Evolutionary conservation across 2,888 invertebrate genomes (phyloP).

Genomic region (Pristionchus arcanus): DNA sequence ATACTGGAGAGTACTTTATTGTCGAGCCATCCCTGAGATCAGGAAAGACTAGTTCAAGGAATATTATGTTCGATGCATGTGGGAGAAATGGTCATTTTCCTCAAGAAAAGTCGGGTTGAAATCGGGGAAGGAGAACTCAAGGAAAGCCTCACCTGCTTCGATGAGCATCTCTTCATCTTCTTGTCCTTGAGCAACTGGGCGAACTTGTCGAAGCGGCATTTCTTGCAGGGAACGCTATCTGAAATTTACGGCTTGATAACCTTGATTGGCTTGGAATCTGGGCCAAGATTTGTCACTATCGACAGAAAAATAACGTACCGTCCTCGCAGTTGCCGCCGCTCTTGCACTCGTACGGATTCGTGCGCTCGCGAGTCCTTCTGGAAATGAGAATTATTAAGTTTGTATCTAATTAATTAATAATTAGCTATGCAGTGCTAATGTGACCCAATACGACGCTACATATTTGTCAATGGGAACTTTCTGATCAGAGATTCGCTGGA

Average conservation of each 20-base stretch:
- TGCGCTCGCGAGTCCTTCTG: slow-evolving; percentile 7
- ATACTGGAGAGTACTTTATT: no score
- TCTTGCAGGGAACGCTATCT: slow-evolving; percentile 12
- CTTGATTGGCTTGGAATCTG: background rate
- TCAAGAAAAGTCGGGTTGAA: background rate
- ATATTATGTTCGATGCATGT: no score
- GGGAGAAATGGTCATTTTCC: no score
- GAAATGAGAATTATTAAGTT: background rate
- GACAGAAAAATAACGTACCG: background rate
- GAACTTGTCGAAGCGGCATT: slow-evolving; percentile 42
- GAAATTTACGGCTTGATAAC: background rate
- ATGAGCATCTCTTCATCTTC: slow-evolving; percentile 4
- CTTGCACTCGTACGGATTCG: slow-evolving; percentile 37
- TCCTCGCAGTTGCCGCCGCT: background rate
- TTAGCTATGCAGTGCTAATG: no score
- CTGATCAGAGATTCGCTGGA: no score
- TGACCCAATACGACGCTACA: no score
- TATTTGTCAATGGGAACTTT: no score
- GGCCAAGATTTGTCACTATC: background rate
- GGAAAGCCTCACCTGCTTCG: background rate
- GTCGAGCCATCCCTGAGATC: no score
- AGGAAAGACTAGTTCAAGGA: no score
- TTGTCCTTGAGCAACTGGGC: background rate
- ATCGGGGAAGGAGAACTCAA: background rate
- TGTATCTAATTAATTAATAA: background rate